A percentile compares a stretch with the other conserved stretches of the same genome.
phyloP scores from a whole-genome alignment of 2,113 vertebrate genomes.

The Corythoichthys intestinalis region DNA sequence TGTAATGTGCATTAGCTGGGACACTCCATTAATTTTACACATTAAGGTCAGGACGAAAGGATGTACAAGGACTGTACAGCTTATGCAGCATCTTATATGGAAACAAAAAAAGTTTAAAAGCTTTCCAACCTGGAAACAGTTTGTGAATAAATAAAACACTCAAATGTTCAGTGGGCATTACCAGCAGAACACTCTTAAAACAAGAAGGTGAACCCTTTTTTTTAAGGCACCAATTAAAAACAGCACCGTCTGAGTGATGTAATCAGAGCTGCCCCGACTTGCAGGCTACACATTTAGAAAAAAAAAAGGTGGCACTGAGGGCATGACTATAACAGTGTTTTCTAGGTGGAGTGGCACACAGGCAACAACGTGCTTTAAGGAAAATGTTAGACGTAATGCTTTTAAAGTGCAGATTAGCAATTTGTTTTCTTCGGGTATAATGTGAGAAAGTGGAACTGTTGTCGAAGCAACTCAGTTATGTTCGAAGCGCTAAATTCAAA shows the following conservation, averaged over 20 bases:
- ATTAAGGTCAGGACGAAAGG: conserved; percentile 6
- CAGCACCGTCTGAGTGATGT: conserved; percentile 14
- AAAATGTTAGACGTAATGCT: neutral
- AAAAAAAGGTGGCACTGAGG: neutral
- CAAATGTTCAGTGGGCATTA: neutral
- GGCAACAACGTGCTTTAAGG: neutral
- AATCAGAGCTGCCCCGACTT: neutral
- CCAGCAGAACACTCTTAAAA: neutral
- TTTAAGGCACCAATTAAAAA: neutral
- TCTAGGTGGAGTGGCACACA: neutral
- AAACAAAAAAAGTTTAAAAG: neutral
- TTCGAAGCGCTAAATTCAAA: neutral
- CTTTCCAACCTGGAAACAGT: neutral
- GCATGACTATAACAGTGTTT: neutral
- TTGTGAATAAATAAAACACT: neutral
- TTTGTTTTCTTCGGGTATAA: neutral
- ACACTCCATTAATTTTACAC: conserved; percentile 21
- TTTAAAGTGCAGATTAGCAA: neutral
- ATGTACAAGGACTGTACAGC: neutral
- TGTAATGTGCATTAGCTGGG: neutral
- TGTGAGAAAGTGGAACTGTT: neutral
- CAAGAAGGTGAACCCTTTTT: neutral
- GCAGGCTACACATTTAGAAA: neutral
- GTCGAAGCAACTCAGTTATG: neutral
- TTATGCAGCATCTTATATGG: neutral